Conservation (phyloP, 1,140 invertebrate species). For the Tribolium madens region DNA sequence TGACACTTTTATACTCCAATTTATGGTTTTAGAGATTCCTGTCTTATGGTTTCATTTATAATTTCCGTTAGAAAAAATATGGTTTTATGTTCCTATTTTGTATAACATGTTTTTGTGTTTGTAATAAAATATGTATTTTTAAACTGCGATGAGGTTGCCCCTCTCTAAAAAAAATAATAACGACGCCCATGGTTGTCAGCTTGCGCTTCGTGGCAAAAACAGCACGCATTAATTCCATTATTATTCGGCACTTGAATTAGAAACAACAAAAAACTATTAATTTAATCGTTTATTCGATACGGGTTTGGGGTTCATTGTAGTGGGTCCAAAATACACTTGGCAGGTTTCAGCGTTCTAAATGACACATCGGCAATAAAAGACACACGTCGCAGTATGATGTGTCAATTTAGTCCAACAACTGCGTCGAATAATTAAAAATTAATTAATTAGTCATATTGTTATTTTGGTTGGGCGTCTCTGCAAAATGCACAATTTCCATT, state of each 20-base stretch:
- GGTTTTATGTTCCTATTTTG: no score
- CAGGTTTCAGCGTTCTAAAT: slow-evolving; percentile 11
- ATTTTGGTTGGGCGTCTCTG: not conserved
- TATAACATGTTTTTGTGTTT: no score
- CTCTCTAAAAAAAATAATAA: no score
- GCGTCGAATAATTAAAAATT: slow-evolving; percentile 10
- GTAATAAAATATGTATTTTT: no score
- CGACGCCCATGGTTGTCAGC: no score
- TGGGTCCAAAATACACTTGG: slow-evolving; percentile 26
- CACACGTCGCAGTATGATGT: not conserved
- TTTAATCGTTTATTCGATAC: slow-evolving; percentile 18
- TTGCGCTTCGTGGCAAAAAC: not conserved
- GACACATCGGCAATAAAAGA: slow-evolving; percentile 15
- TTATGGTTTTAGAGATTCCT: no score
- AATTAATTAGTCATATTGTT: slow-evolving; percentile 21
- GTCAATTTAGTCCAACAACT: not conserved
- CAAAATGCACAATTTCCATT: slow-evolving; percentile 43
- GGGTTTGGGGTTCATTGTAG: slow-evolving; percentile 19
- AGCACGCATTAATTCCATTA: not conserved
- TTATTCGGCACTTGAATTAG: slow-evolving; percentile 7
- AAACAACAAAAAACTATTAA: slow-evolving; percentile 26
- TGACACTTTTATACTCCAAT: no score
- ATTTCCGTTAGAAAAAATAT: no score
- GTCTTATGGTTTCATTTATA: no score
- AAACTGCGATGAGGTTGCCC: no score